Base-by-base conservation (phyloP, 2,888 invertebrate species). In the Thymelicus lineola region DNA sequence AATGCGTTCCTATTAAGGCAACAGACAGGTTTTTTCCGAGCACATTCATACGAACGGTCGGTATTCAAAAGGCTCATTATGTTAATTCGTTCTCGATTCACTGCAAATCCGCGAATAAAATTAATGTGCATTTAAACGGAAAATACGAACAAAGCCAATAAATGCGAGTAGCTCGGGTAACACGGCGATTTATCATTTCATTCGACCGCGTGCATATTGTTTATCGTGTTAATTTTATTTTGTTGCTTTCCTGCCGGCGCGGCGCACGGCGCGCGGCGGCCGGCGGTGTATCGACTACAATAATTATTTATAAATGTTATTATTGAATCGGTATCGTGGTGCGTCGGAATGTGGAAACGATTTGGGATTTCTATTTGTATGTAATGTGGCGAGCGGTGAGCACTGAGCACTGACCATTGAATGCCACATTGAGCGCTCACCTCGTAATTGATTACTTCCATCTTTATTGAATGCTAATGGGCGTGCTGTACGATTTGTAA, bases 161-260 rank as follows among this genome's bases (percentile, higher is more conserved):
- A 90, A 90, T 86, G 85, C 83, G 83, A 80, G 81, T 82, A 82
- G 82, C 80, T 83, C 84, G 68, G 83, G 84, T 84, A 86, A 84
- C 85, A 77, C 79, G 82, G 79, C 86, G 83, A 90, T 91, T 89
- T 89, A 91, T 91, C 90, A 91, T 89, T 86, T 84, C 83, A 85
- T 85, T 85, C 83, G 83, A 84, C 85, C 85, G 83, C 81, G 74
- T 77, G 82, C 83, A 82, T 87, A 90, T 90, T 91, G 91, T 92
- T 90, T 89, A 86, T 86, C 84, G 86, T 86, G 89, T 91, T 91
- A 90, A 91, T 93, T 91, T 88, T 88, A 90, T 90, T n/a, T 90
- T 90, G 89, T 88, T 83, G 82, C 86, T 82, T 84, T 83, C 82
- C 82, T 77, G 77, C 78, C 82, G 80, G 88, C 87, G 90, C 28